phyloP scores from a whole-genome alignment of 35 echinoderm and acorn worm genomes.

The Lytechinus pictus region DNA sequence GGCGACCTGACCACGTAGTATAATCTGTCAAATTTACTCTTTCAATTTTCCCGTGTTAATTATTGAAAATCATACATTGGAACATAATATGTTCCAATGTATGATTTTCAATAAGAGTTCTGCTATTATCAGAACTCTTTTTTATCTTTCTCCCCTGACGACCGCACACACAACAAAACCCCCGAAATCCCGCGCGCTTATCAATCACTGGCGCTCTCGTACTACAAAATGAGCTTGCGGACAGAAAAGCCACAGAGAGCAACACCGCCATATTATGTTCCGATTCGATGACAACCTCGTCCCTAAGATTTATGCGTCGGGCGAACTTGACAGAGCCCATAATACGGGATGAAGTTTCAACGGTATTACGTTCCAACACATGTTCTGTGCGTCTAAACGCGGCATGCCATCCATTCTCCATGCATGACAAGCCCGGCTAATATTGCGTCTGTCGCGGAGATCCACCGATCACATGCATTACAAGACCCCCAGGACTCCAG shows the following conservation, averaged over 20 bases:
- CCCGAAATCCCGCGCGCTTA: not conserved
- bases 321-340: conserved; percentile 42
- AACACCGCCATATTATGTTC: conserved; percentile 39
- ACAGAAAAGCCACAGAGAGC: not conserved
- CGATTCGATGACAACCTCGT: conserved; percentile 8
- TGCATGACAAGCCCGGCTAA: not conserved
- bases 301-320: conserved; percentile 35
- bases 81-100: too few relatives aligned
- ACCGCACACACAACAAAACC: not conserved
- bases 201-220: not conserved
- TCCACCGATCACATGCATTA: conserved; percentile 14
- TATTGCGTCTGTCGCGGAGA: conserved; percentile 39
- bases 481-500: conserved; percentile 46
- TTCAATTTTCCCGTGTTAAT: too few relatives aligned
- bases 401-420: not conserved
- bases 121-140: too few relatives aligned
- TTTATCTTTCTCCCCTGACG: not conserved
- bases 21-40: too few relatives aligned
- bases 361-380: conserved; percentile 51
- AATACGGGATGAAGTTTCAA: conserved; percentile 50
- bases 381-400: conserved; percentile 12
- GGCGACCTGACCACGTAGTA: too few relatives aligned
- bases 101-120: too few relatives aligned
- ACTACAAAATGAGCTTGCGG: conserved; percentile 10
- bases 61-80: too few relatives aligned